phyloP scores from a whole-genome alignment of 2,113 vertebrate genomes.

The Pedionomus torquatus region DNA sequence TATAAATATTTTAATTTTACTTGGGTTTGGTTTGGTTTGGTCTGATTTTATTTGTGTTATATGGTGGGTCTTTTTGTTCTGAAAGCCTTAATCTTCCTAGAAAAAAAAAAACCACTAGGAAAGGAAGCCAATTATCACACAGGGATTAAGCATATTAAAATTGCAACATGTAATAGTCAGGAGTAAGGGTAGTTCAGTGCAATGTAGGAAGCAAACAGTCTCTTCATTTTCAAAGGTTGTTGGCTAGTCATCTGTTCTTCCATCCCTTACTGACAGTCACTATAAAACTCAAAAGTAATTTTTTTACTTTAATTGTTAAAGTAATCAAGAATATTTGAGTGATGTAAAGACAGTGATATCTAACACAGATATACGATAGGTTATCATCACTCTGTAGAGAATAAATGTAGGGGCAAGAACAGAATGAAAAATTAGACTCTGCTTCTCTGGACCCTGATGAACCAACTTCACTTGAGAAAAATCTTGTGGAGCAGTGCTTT shows the following conservation, averaged over 20 bases:
- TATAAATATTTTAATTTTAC: background rate
- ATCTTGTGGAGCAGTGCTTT: background rate
- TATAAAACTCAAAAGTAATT: background rate
- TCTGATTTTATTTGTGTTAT: background rate
- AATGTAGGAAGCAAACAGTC: background rate
- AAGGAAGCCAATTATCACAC: background rate
- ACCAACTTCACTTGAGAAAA: accelerated
- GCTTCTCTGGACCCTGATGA: background rate
- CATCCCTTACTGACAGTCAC: background rate
- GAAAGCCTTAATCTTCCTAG: background rate
- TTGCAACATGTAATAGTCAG: background rate
- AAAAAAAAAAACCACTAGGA: background rate
- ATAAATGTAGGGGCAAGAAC: background rate
- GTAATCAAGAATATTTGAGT: background rate
- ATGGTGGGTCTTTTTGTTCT: background rate
- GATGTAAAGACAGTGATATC: background rate
- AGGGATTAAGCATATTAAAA: background rate
- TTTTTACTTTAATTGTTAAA: background rate
- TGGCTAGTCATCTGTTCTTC: background rate
- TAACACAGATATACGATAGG: background rate
- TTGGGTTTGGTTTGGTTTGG: background rate
- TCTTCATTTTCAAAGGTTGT: background rate
- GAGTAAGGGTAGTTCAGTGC: background rate
- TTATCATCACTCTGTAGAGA: background rate
- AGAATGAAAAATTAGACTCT: background rate